phyloP scores from a whole-genome alignment of 2,113 vertebrate genomes.

The Ginglymostoma cirratum region DNA sequence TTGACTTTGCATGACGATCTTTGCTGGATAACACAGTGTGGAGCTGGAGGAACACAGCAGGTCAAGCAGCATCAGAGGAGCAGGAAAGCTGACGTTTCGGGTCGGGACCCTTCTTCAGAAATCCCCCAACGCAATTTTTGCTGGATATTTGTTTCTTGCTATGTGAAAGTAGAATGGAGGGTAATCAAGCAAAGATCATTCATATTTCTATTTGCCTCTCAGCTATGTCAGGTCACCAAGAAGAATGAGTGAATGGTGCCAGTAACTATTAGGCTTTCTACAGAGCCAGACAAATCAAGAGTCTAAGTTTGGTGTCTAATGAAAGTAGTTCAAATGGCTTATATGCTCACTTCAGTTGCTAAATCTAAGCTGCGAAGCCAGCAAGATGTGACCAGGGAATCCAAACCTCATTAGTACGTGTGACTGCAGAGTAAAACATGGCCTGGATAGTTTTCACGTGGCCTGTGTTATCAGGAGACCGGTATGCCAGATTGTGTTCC shows the following conservation, averaged over 20 bases:
- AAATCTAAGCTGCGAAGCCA: not conserved
- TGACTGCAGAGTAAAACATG: not conserved
- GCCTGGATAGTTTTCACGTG: not conserved
- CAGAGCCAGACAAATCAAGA: not conserved
- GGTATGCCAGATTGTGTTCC: not conserved
- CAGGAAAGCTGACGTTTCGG: no score
- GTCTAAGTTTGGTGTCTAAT: not conserved
- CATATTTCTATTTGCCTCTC: not conserved
- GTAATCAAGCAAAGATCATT: not conserved
- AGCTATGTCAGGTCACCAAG: not conserved
- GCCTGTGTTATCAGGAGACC: not conserved
- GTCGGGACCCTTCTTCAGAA: no score
- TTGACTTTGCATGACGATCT: not conserved
- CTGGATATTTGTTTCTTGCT: not conserved
- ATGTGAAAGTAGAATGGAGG: not conserved
- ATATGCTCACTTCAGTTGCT: not conserved
- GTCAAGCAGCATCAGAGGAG: no score
- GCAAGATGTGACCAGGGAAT: not conserved
- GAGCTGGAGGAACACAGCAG: no score
- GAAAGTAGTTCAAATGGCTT: not conserved
- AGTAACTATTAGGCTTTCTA: not conserved
- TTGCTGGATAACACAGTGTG: not conserved
- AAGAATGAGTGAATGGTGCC: not conserved
- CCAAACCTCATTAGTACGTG: not conserved
- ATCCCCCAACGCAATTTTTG: no score